Percentiles rank a stretch among this genome's conserved stretches.
Evolutionary conservation across 2,113 vertebrate genomes (phyloP).

Genomic region (Gorsachius goisagi): DNA sequence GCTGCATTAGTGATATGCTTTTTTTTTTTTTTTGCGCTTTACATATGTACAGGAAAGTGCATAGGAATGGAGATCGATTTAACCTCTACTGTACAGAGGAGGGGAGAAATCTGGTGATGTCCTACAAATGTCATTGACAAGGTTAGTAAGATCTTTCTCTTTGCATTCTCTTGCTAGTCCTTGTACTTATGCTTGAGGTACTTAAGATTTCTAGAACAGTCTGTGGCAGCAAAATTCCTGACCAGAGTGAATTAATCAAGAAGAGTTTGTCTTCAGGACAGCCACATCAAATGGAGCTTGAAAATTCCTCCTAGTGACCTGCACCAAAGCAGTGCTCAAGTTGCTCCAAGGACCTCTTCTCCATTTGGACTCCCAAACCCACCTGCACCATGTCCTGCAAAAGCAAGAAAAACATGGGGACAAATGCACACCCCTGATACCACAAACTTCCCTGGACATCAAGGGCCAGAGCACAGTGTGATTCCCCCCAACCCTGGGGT

Average conservation of each 20-base stretch:
- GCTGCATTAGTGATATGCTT: constrained; percentile 23
- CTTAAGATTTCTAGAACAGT: background rate
- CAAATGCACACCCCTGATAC: background rate
- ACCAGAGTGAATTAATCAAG: background rate
- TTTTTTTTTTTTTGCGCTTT: background rate
- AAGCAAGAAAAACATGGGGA: background rate
- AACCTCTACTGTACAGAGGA: background rate
- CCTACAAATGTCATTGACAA: background rate
- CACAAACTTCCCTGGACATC: background rate
- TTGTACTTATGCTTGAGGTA: background rate
- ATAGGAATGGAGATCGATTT: background rate
- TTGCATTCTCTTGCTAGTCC: background rate
- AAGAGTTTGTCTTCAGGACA: background rate
- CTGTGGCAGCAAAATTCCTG: background rate
- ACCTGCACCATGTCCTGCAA: background rate
- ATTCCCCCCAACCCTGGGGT: background rate
- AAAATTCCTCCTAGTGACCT: background rate
- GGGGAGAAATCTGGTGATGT: background rate
- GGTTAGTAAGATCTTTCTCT: background rate
- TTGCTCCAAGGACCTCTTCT: background rate
- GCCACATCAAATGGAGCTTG: background rate
- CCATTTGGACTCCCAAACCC: background rate
- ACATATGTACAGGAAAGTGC: background rate
- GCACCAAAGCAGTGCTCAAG: background rate
- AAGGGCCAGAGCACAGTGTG: constrained; percentile 12